Evolutionary conservation across 2,888 invertebrate species (phyloP), one percentile per base, ranked within the genome.

Genomic region (Zaprionus obscuricornis): DNA sequence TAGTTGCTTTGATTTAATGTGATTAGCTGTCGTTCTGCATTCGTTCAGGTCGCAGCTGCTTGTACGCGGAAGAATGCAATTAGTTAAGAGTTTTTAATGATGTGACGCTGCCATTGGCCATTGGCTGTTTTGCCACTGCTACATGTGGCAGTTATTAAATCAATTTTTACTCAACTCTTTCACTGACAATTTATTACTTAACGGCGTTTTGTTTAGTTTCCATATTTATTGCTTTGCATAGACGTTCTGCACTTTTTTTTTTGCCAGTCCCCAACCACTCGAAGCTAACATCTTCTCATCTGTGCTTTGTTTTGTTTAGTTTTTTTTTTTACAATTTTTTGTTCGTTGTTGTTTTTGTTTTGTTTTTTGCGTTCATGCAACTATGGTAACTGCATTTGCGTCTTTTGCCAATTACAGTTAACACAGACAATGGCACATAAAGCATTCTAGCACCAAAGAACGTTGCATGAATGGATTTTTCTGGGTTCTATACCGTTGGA

Each of bases 1-100:
- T 68, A 64, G 67, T 45, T 33, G 42, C 27, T 39, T 68, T 52
- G 54, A 37, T 60, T 51, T 55, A 50, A 49, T 54, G 39, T 57
- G 64, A 64, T 69, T 58, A 50, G 51, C 45, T 31, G 43, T 27
- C 24, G 20, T n/a, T n/a, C 3, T 34, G 36, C 56, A 51, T 50
- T 58, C 42, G 34, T 40, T 55, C 55, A 52, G 43, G 39, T 40
- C 45, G 63, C 47, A 39, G 45, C 27, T 26, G 33, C 4, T 16
- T 46, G 59, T 37, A 66, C 60, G 73, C 85, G 75, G 78, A 81
- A 85, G 71, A 74, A 85, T 82, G 83, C 82, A 75, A 82, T 82
- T 85, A 70, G 68, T 17, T 49, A 47, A 63, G 52, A 36, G 37
- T 39, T 45, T 75, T 81, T 81, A 69, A 74, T 79, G 77, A 70